phyloP scores from a whole-genome alignment of 2,888 invertebrate genomes.

The Reticulitermes lucifugus region DNA sequence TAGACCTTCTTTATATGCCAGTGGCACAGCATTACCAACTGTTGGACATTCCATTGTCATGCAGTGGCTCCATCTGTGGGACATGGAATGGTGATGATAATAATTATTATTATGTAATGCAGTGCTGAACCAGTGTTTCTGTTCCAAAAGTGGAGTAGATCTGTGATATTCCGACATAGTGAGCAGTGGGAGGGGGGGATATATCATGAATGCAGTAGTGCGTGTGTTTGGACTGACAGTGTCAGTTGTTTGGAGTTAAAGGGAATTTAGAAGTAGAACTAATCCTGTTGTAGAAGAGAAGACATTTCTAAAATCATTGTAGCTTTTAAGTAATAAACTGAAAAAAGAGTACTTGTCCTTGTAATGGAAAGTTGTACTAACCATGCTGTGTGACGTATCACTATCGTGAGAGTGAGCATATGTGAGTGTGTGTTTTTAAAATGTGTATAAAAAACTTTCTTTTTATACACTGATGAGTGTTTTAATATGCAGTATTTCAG shows the following conservation, averaged over 20 bases:
- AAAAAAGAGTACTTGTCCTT: not conserved
- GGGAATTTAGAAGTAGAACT: constrained; percentile 15
- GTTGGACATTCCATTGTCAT: not conserved
- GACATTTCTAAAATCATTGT: constrained; percentile 22
- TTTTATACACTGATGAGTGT: constrained; percentile 18
- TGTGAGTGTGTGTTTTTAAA: constrained; percentile 35
- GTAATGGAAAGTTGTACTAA: not conserved
- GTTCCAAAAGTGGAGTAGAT: constrained; percentile 45
- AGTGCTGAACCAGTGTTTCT: constrained; percentile 36
- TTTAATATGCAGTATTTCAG: constrained; percentile 29
- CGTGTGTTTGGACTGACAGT: constrained; percentile 1
- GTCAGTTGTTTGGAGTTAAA: not conserved
- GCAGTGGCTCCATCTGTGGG: not conserved
- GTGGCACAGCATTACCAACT: not conserved
- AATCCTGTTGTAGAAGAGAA: constrained; percentile 24
- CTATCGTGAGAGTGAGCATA: constrained; percentile 11
- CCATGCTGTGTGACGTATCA: not conserved
- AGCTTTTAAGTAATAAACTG: constrained; percentile 17
- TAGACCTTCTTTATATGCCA: not conserved
- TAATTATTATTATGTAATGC: constrained; percentile 32
- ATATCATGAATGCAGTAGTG: not conserved
- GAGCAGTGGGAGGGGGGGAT: not conserved
- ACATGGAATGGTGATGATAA: constrained; percentile 3
- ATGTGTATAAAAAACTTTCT: constrained; percentile 11
- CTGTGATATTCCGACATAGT: constrained; percentile 45